Conservation (phyloP, 92 coral and sea anemone species). For the Micromussa lordhowensis region DNA sequence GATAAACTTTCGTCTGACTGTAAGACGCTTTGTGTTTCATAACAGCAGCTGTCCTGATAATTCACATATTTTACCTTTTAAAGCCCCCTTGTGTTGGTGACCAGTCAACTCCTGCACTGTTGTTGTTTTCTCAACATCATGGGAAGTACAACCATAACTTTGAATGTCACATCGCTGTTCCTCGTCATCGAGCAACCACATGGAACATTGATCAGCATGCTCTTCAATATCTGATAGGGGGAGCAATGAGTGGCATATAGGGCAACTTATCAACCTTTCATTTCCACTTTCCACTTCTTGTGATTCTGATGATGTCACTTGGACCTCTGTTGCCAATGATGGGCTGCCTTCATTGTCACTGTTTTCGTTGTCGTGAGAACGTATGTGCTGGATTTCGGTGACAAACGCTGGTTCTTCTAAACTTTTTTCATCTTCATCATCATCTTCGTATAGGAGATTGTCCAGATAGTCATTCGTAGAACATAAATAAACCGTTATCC, state of each 20-base stretch:
- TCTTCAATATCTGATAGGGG: conserved; percentile 41
- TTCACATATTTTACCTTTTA: not conserved
- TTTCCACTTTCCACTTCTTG: conserved; percentile 12
- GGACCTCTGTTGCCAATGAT: conserved; percentile 31
- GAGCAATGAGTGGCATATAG: conserved; percentile 30
- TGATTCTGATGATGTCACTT: conserved; percentile 32
- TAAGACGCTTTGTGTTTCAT: conserved; percentile 29
- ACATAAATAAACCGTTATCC: conserved; percentile 20
- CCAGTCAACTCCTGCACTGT: conserved; percentile 2
- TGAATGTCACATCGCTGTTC: conserved; percentile 15
- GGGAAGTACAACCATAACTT: not conserved
- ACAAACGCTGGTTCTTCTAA: conserved; percentile 10
- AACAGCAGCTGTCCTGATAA: conserved; percentile 2
- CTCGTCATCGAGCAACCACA: conserved; percentile 38
- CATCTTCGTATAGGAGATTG: conserved; percentile 2
- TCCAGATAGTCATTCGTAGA: conserved; percentile 41
- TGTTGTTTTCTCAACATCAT: conserved; percentile 17
- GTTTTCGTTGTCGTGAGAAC: not conserved
- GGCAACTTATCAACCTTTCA: conserved; percentile 35
- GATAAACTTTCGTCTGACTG: conserved; percentile 61
- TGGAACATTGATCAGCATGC: conserved; percentile 48
- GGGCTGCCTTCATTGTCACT: not conserved
- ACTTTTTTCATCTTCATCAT: conserved; percentile 28
- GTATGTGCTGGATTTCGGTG: conserved; percentile 13
- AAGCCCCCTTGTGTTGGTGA: not conserved